Evolutionary conservation across 2,113 vertebrate species (phyloP).

Genomic region (Notothenia coriiceps): DNA sequence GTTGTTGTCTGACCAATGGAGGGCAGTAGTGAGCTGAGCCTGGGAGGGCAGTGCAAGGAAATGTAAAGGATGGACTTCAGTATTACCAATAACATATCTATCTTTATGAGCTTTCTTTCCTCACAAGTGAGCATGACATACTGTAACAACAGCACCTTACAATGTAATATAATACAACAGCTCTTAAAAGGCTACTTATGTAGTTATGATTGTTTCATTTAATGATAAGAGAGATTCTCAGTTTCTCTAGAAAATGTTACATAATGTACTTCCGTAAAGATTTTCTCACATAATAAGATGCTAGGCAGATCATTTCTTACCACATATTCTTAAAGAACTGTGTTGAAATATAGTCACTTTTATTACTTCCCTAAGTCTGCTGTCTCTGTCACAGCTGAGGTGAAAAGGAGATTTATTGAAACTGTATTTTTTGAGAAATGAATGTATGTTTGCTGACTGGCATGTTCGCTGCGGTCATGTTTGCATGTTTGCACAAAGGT

Average conservation of each 20-base stretch:
- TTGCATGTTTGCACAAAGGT: slow-evolving; percentile 56
- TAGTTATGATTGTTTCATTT: background rate
- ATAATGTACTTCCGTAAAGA: background rate
- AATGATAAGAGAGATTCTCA: background rate
- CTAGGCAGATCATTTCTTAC: background rate
- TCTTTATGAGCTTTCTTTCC: background rate
- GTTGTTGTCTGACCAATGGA: slow-evolving; percentile 3
- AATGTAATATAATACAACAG: background rate
- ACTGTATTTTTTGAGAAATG: background rate
- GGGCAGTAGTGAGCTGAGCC: slow-evolving; percentile 48
- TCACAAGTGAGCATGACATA: background rate
- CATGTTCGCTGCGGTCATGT: slow-evolving; percentile 12
- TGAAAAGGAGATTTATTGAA: background rate
- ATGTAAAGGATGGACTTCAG: background rate
- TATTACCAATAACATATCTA: background rate
- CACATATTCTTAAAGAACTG: background rate
- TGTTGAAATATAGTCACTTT: background rate
- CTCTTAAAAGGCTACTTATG: background rate
- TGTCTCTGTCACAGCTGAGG: background rate
- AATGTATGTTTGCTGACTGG: background rate
- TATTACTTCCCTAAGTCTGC: background rate
- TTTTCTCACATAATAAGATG: background rate
- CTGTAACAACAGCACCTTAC: background rate
- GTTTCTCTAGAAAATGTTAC: background rate
- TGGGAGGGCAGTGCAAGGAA: background rate